Percentiles rank a stretch among this genome's conserved stretches.
These are phyloP conservation scores for Nycticebus coucang DNA, from an alignment of 2,113 vertebrate genomes.

Conservation along the genomic window DNA sequence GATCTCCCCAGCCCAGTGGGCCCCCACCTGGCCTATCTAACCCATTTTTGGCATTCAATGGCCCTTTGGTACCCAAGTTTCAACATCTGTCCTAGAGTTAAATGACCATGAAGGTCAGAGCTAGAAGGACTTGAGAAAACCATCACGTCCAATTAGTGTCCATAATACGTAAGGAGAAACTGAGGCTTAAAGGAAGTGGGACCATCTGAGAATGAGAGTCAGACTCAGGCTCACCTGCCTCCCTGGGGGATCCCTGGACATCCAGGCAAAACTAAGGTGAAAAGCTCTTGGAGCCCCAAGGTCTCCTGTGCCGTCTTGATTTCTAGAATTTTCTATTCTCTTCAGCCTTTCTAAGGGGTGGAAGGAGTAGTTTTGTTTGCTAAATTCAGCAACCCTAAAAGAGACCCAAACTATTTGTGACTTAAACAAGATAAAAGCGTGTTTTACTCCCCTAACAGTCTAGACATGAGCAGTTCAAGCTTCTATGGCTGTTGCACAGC, in stretches of 20 bases:
- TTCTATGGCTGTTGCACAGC: neutral
- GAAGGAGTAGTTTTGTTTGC: neutral
- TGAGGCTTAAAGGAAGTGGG: neutral
- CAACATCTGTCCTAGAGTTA: neutral
- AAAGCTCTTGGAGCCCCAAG: neutral
- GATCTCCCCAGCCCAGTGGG: rapidly evolving
- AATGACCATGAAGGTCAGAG: neutral
- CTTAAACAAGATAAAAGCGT: neutral
- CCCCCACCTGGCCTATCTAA: neutral
- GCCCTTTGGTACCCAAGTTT: neutral
- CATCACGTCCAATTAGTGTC: neutral
- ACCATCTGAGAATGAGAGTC: neutral
- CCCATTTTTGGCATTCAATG: neutral
- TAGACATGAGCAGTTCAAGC: neutral
- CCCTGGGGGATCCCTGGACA: neutral
- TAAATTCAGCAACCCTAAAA: neutral
- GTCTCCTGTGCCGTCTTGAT: neutral
- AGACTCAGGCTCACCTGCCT: neutral
- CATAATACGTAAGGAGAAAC: neutral
- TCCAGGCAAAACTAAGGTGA: neutral
- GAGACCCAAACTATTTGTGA: neutral
- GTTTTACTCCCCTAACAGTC: neutral
- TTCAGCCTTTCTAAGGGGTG: neutral
- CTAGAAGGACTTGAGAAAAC: neutral
- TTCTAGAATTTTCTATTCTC: neutral